A percentile compares a stretch with the other conserved stretches of the same genome.
Conservation (phyloP, 1,140 invertebrate genomes). For the Drosophila pandora region DNA sequence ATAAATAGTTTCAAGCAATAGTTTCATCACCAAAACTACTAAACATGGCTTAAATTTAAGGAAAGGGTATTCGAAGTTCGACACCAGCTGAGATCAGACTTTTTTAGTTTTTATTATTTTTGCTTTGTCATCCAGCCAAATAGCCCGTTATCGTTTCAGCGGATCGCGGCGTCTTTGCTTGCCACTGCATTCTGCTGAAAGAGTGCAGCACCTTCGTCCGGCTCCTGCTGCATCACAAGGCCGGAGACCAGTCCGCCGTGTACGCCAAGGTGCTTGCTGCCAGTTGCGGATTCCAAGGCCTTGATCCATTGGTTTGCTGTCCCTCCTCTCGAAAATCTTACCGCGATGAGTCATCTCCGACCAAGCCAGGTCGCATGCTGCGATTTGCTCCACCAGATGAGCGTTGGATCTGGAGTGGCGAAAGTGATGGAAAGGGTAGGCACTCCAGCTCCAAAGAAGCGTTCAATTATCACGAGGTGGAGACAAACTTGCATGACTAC, state of each 20-base stretch:
- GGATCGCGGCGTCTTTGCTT: conserved; percentile 21
- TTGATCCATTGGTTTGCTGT: conserved; percentile 68
- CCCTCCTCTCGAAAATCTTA: conserved; percentile 32
- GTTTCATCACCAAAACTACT: too few species aligned
- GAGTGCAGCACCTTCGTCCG: conserved; percentile 51
- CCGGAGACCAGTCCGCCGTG: conserved; percentile 53
- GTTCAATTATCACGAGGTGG: conserved; percentile 16
- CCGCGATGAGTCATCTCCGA: conserved; percentile 19
- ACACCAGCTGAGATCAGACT: background rate
- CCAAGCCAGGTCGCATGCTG: conserved; percentile 36
- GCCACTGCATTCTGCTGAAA: conserved; percentile 61
- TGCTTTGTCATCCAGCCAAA: conserved; percentile 28
- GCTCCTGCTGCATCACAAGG: conserved; percentile 51
- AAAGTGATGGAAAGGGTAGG: background rate
- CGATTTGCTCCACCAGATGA: conserved; percentile 44
- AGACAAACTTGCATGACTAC: conserved; percentile 52
- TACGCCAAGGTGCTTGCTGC: conserved; percentile 57
- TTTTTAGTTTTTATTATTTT: conserved; percentile 6
- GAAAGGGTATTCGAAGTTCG: background rate
- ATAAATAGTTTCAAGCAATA: too few species aligned
- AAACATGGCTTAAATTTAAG: background rate
- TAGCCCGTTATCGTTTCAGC: conserved; percentile 32
- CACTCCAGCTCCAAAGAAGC: background rate
- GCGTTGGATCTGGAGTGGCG: conserved; percentile 59
- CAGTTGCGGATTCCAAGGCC: conserved; percentile 61